These are phyloP conservation scores for Cephus sareptanus DNA, from an alignment of 2,888 invertebrate genomes.

Conservation along the genomic window DNA sequence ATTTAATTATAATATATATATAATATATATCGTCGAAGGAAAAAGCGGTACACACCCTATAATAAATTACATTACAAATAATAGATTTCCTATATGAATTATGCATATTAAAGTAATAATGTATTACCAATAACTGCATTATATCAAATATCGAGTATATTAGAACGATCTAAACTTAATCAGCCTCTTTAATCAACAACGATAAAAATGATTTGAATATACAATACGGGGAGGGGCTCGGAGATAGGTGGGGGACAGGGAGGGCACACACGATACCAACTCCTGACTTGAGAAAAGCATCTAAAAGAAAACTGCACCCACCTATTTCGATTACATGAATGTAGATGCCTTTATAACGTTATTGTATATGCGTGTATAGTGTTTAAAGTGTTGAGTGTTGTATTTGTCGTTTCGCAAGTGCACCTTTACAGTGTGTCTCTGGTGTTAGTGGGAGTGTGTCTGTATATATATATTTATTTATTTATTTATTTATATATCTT, in stretches of 20 bases:
- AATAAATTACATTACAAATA: background rate
- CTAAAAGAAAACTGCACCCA: background rate
- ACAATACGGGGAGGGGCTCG: slow-evolving; percentile 8
- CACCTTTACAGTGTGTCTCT: background rate
- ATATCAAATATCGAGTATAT: slow-evolving; percentile 3
- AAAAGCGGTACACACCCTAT: background rate
- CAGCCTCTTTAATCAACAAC: slow-evolving; percentile 51
- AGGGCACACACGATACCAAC: background rate
- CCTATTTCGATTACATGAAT: background rate
- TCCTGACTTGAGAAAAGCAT: background rate
- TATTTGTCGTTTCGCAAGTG: background rate
- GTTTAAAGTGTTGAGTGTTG: background rate
- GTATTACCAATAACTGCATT: slow-evolving; percentile 15
- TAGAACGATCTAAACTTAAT: slow-evolving; percentile 43
- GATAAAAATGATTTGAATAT: slow-evolving; percentile 44
- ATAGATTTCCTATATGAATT: background rate
- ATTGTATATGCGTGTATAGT: background rate
- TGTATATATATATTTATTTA: slow-evolving; percentile 4
- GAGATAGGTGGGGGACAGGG: no score
- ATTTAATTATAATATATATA: background rate
- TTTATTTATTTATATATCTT: background rate
- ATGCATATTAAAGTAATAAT: slow-evolving; percentile 10
- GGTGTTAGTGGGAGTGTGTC: background rate
- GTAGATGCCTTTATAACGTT: background rate
- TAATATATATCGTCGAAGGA: background rate